Evolutionary conservation across 2,888 invertebrate species (phyloP).

Genomic region (Alsophila aescularia): DNA sequence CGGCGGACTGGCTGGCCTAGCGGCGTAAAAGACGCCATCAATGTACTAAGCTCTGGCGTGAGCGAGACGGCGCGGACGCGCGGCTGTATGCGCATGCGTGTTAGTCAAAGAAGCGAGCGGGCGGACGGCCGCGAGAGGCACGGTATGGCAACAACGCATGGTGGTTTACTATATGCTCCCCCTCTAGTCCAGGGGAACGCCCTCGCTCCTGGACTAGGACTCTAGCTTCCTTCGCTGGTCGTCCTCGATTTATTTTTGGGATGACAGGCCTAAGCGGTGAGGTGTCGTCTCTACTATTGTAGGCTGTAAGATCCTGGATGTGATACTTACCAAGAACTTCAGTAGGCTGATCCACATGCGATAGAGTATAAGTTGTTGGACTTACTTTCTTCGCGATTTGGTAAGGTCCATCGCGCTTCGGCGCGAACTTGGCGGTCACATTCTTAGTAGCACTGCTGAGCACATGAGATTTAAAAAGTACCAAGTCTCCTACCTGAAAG

Average conservation of each 20-base stretch:
- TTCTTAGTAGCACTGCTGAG: slow-evolving; percentile 1
- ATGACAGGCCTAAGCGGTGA: neutral
- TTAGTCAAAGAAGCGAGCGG: too few relatives aligned
- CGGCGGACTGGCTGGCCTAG: too few relatives aligned
- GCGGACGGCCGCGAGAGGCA: too few relatives aligned
- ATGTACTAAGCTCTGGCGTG: too few relatives aligned
- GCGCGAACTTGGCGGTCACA: neutral
- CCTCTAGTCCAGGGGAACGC: too few relatives aligned
- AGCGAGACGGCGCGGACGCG: too few relatives aligned
- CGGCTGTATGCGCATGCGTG: too few relatives aligned
- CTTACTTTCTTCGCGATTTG: neutral
- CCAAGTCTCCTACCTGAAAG: slow-evolving; percentile 9
- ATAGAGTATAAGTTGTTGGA: neutral
- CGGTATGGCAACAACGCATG: too few relatives aligned
- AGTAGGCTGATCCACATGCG: neutral
- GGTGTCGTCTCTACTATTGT: neutral
- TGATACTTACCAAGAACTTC: neutral
- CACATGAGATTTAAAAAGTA: slow-evolving; percentile 4
- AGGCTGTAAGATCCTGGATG: neutral
- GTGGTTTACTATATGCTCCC: too few relatives aligned
- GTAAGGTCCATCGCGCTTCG: too few relatives aligned
- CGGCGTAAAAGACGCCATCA: too few relatives aligned
- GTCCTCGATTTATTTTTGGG: neutral
- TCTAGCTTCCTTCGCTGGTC: neutral
- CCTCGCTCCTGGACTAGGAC: slow-evolving; percentile 2